phyloP scores from a whole-genome alignment of 2,113 vertebrate genomes.

The Tonatia bakeri region DNA sequence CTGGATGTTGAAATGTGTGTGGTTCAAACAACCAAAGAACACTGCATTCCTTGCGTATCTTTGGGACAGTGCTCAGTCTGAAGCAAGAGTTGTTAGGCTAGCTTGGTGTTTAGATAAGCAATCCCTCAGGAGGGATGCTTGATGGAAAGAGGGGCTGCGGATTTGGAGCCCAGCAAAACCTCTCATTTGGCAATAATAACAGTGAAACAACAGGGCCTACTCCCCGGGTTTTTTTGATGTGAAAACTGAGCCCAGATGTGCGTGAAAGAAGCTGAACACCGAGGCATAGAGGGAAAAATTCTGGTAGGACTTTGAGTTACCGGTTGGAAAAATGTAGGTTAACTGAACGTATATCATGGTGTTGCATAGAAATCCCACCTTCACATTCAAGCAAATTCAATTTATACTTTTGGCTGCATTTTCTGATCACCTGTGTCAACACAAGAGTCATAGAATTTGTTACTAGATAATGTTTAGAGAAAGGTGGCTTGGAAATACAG shows the following conservation, averaged over 20 bases:
- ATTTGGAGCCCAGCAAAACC: background rate
- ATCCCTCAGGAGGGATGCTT: background rate
- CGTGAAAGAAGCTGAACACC: background rate
- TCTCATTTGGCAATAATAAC: background rate
- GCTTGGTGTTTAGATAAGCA: conserved; percentile 35
- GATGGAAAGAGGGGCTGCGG: background rate
- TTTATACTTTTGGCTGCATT: background rate
- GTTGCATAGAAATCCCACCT: background rate
- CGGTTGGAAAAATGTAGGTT: background rate
- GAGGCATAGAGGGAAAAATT: background rate
- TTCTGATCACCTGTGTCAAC: background rate
- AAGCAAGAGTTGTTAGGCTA: background rate
- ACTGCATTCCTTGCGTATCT: background rate
- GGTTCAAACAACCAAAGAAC: background rate
- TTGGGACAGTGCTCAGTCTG: background rate
- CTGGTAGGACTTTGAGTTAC: background rate
- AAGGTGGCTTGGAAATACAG: background rate
- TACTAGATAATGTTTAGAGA: background rate
- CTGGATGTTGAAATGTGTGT: background rate
- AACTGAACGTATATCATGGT: background rate
- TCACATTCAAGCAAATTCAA: background rate
- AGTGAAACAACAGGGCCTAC: background rate
- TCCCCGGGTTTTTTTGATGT: conserved; percentile 34
- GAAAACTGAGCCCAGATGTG: background rate
- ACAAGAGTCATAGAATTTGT: background rate